Base-by-base conservation (phyloP, 2,888 invertebrate genomes). In the Campoplex nolae region DNA sequence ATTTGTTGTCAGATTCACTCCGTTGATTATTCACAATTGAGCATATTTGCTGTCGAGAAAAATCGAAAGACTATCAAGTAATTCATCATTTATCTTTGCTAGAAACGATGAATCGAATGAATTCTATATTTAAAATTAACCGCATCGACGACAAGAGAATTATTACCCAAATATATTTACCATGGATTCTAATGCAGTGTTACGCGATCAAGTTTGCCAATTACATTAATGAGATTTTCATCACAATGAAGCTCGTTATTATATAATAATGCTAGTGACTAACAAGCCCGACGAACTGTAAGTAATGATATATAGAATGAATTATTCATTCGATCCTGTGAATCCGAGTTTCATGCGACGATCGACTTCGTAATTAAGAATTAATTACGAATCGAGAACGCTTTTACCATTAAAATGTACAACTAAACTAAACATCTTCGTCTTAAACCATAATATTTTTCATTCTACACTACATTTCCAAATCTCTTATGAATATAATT, bases 191-290 rank as follows among this genome's bases (percentile, higher is more conserved):
- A 11, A 28, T 9, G 28, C 18, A 56, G 56, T 56, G 23, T 56
- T 42, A 56, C 16, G 38, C 23, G 38, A 74, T 42, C 23, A 16
- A 23, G 32, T 42, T 16, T 18, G 18, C 28, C 45, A 45, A 75
- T 58, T 58, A 75, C 28, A 45, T 42, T 45, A 51, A 77, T n/a
- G 76, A 62, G 76, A 35, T 7, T 0, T n/a, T 56, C 35, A 35
- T 62, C 58, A 13, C 23, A 7, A 7, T 51, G 3, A 13, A 38
- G 35, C 75, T 75, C 58, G 28, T 42, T 28, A 45, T 75, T 28
- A 62, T 38, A 18, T 42, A 42, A 75, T n/a, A 56, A 58, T 62
- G 16, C 16, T 58, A 28, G 16, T 11, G 13, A 75, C 28, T n/a
- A 75, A 6, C 28, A 42, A 38, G 9, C 7, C 16, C 13, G 28